These are phyloP conservation scores for Lymantria dispar DNA, from an alignment of 2,888 invertebrate species.

Conservation along the genomic window DNA sequence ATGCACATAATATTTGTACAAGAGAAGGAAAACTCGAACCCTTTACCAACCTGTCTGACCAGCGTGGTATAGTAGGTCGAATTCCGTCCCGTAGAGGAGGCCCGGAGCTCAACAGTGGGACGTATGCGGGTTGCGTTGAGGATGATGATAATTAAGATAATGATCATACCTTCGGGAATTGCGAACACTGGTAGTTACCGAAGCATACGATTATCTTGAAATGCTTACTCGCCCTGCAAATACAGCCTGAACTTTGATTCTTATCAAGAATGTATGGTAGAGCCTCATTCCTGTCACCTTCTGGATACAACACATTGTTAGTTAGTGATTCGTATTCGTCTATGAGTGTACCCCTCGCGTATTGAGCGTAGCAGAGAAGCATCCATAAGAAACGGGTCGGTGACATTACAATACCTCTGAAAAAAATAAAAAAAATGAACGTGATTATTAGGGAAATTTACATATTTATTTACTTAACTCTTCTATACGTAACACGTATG, in stretches of 20 bases:
- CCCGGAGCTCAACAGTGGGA: too few species aligned
- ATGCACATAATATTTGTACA: too few species aligned
- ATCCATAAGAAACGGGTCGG: slow-evolving; percentile 60
- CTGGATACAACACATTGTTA: slow-evolving; percentile 45
- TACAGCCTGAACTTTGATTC: slow-evolving; percentile 71
- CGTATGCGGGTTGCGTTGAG: too few species aligned
- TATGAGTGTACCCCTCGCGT: slow-evolving; percentile 51
- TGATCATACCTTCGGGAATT: slow-evolving; percentile 67
- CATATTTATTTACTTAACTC: too few species aligned
- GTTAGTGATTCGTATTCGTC: slow-evolving; percentile 58
- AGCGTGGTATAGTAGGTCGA: too few species aligned
- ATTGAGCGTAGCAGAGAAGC: slow-evolving; percentile 63
- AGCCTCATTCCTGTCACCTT: slow-evolving; percentile 41
- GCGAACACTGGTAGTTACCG: slow-evolving; percentile 74
- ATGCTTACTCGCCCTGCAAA: slow-evolving; percentile 65
- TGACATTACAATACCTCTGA: slow-evolving; percentile 42
- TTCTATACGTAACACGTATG: too few species aligned
- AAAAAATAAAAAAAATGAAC: slow-evolving; percentile 1
- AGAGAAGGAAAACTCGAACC: too few species aligned
- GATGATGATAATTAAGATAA: neutral
- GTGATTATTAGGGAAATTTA: neutral
- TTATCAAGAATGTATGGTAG: slow-evolving; percentile 59
- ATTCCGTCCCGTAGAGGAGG: too few species aligned
- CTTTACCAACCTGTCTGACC: too few species aligned
- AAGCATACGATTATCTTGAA: slow-evolving; percentile 71